Evolutionary conservation across 2,888 invertebrate genomes (phyloP), one percentile per base, ranked within the genome.

Genomic region (Dorcus parallelipipedus): DNA sequence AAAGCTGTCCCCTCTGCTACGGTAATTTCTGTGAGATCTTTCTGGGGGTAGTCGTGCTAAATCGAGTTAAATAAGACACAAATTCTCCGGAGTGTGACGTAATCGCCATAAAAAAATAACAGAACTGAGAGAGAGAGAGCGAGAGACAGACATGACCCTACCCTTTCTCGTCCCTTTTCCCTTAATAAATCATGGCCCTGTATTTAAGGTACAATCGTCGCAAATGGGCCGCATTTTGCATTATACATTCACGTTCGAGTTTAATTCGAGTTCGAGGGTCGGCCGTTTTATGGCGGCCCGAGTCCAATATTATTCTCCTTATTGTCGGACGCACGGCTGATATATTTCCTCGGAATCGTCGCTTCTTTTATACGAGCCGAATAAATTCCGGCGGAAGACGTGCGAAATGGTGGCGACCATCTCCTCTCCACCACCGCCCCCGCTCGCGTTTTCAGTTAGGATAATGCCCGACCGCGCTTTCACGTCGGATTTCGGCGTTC

Each of bases 301-400:
- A 20, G 49, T 61, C 60, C 63, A 58, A 66, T 65, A 66, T 69
- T 68, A 68, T 70, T 68, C 68, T 64, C 65, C 62, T 65, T 62
- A 65, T 65, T 66, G 63, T 62, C 64, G 66, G 67, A 67, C 67
- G 66, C 66, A 63, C 60, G 58, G 60, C 65, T 64, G 64, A 69
- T 69, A 67, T 71, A 69, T 70, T 67, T 69, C 64, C 65, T 61
- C 54, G 69, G 69, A 71, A 71, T 71, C 64, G 70, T 68, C 67
- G 67, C 67, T 65, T 69, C 69, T 69, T 70, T 70, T 69, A 71
- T 69, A 63, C 64, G 67, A 69, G 63, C 62, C 63, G 63, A 69
- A 71, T 71, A 70, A 69, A 71, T 71, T 70, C 67, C 65, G 65
- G 60, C 57, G 60, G 64, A 69, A 66, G 70, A 71, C 72, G 71